Base-by-base conservation (phyloP, 1,140 invertebrate genomes). In the Popillia japonica region DNA sequence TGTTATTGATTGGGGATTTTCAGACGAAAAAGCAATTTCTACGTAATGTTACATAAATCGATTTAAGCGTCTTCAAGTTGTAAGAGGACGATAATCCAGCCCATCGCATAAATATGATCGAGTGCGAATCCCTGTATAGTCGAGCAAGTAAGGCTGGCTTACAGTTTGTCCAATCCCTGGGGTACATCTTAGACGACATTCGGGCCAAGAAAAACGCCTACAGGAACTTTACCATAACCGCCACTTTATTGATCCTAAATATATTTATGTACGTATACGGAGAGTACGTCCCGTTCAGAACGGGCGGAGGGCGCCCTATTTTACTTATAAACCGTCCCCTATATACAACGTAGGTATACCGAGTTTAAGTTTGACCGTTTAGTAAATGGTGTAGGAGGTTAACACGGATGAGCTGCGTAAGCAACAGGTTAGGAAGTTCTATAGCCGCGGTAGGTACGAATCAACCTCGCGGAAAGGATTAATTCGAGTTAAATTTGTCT, bases 51-150 rank as follows among this genome's bases (percentile, higher is more conserved):
- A 81, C 82, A 85, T 86, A 85, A 86, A 86, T 86, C 85, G 85
- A 86, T 86, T 84, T 82, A 82, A 82, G 61, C 80, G 83, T 81
- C 83, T 83, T 84, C 82, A 79, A 85, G 83, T 83, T 83, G 81
- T 84, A 85, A 83, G 84, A 82, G 83, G 80, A 80, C 82, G 84
- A 87, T 87, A 87, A 87, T 87, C 86, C 84, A 64, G 83, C 84
- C 82, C 85, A 87, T 86, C 85, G 85, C 87, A 87, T 87, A 87
- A 87, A 87, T 87, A 87, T 87, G 86, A 87, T 87, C 86, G 86
- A 87, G 85, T 87, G 86, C 86, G 85, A 85, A 86, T 83, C 83
- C 83, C 77, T n/a, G 83, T 80, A 78, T 83, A 79, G 82, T 82
- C n/a, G 84, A 84, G 82, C 83, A n/a, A 83, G 77, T 85, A 86